These are phyloP conservation scores for Pediacus dermestoides DNA, from an alignment of 2,888 invertebrate genomes.

Conservation along the genomic window DNA sequence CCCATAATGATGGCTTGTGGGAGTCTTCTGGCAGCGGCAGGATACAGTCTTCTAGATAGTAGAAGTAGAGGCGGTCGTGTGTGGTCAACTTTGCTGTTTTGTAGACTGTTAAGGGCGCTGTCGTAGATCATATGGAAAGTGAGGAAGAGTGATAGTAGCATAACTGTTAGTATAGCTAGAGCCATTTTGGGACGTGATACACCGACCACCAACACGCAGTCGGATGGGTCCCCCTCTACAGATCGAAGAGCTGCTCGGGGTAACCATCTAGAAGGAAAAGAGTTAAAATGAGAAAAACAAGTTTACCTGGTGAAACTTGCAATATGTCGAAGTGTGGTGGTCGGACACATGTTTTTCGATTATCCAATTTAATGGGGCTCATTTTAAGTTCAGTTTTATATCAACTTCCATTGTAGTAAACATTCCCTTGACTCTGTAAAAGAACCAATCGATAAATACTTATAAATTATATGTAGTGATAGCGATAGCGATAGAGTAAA, in stretches of 20 bases:
- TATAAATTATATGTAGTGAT: no score
- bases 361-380: slow-evolving; percentile 39
- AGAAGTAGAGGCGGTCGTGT: slow-evolving; percentile 51
- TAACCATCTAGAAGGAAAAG: slow-evolving; percentile 66
- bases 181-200: slow-evolving; percentile 82
- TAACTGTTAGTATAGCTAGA: slow-evolving; percentile 73
- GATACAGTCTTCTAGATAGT: slow-evolving; percentile 49
- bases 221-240: slow-evolving; percentile 78
- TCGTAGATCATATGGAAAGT: slow-evolving; percentile 84
- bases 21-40: slow-evolving; percentile 61
- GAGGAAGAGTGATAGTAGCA: slow-evolving; percentile 76
- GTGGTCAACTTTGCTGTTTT: slow-evolving; percentile 50
- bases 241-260: slow-evolving; percentile 78
- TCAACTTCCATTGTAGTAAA: slow-evolving; percentile 33
- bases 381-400: slow-evolving; percentile 31
- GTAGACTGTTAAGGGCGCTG: slow-evolving; percentile 77
- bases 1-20: slow-evolving; percentile 89
- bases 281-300: slow-evolving; percentile 1
- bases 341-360: slow-evolving; percentile 41
- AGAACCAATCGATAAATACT: no score
- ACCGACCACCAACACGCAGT: slow-evolving; percentile 80
- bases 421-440: slow-evolving; percentile 17
- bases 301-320: slow-evolving; percentile 43
- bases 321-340: slow-evolving; percentile 46
- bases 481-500: no score